phyloP scores from a whole-genome alignment of 2,888 invertebrate genomes.

The Brenthis ino region DNA sequence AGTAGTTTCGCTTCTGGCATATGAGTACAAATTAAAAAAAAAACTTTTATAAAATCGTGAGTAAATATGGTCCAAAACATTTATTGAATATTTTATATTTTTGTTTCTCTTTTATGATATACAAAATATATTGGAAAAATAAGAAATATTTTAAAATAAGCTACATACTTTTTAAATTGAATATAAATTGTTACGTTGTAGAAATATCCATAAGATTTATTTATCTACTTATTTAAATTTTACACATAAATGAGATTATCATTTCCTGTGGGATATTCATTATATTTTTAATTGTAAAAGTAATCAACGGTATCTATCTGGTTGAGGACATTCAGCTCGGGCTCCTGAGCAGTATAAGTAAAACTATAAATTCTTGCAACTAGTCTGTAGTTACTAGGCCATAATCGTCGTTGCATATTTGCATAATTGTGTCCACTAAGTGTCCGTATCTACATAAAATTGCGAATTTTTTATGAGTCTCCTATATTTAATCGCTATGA shows the following conservation, averaged over 20 bases:
- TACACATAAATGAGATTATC: too few species aligned
- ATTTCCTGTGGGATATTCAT: neutral
- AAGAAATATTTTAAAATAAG: too few species aligned
- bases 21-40: conserved; percentile 9
- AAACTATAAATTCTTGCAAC: conserved; percentile 69
- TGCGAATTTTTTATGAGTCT: conserved; percentile 71
- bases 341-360: conserved; percentile 38
- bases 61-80: neutral
- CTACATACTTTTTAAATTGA: too few species aligned
- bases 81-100: too few species aligned
- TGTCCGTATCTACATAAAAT: conserved; percentile 78
- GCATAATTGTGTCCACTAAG: conserved; percentile 77
- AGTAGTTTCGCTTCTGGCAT: conserved; percentile 59
- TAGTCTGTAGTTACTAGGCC: conserved; percentile 72
- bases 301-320: conserved; percentile 49
- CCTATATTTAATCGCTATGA: conserved; percentile 67
- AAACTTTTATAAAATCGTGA: neutral
- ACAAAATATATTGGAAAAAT: too few species aligned
- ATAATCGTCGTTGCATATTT: conserved; percentile 74
- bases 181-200: too few species aligned
- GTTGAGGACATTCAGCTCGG: conserved; percentile 46
- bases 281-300: conserved; percentile 28
- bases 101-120: too few species aligned
- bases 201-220: too few species aligned
- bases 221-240: too few species aligned